phyloP scores from a whole-genome alignment of 2,888 invertebrate species.

The Emmelina monodactyla region DNA sequence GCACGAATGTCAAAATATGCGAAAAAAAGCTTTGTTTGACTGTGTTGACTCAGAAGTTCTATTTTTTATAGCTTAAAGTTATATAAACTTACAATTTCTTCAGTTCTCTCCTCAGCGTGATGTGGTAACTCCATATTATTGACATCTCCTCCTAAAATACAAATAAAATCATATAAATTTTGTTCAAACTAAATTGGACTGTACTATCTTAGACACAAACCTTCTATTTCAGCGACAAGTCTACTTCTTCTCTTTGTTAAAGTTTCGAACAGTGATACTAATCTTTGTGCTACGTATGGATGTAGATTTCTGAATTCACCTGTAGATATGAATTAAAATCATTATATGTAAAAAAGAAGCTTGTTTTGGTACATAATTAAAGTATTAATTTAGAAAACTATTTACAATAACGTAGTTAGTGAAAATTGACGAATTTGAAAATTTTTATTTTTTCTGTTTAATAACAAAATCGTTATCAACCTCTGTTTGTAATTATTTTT shows the following conservation, averaged over 20 bases:
- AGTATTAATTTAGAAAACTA: too few relatives aligned
- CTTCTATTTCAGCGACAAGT: slow-evolving; percentile 68
- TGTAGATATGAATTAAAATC: too few relatives aligned
- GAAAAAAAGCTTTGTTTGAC: not conserved
- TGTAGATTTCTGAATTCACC: slow-evolving; percentile 89
- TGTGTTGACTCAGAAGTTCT: too few relatives aligned
- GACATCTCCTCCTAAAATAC: slow-evolving; percentile 35
- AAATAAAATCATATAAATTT: not conserved
- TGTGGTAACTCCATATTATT: slow-evolving; percentile 43
- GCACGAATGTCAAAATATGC: too few relatives aligned
- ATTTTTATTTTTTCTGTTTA: not conserved
- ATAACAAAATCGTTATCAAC: not conserved
- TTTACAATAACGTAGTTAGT: too few relatives aligned
- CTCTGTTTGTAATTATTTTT: not conserved
- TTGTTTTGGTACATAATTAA: too few relatives aligned
- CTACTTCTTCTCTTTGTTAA: slow-evolving; percentile 85
- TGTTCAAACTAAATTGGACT: slow-evolving; percentile 4
- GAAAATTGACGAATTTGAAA: too few relatives aligned
- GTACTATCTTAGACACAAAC: too few relatives aligned
- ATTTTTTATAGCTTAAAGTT: too few relatives aligned
- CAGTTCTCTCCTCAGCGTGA: slow-evolving; percentile 51
- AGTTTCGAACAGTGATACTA: slow-evolving; percentile 91
- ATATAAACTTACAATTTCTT: slow-evolving; percentile 59
- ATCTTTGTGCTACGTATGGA: slow-evolving; percentile 93
- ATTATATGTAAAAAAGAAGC: too few relatives aligned